Base-by-base conservation (phyloP, 2,888 invertebrate species). In the Lithophane semibrunnea region DNA sequence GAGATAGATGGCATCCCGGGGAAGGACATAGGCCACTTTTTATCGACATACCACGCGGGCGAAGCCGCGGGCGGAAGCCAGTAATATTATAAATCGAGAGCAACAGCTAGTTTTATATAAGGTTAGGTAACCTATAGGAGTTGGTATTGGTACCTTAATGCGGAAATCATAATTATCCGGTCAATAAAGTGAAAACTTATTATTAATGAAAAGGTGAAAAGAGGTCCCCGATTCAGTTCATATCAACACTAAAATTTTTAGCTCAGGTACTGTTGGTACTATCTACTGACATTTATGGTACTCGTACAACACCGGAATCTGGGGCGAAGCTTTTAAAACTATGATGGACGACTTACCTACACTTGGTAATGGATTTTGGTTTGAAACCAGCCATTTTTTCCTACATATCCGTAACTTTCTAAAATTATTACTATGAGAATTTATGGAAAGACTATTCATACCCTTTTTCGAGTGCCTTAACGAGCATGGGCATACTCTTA, bases 321-420 rank as follows among this genome's bases (percentile, higher is more conserved):
- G n/a, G 83, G 73, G 66, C 80, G 64, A 67, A 83, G 83, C 83
- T 78, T 67, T 83, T 78, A 80, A 29, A 82, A 70, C 70, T 54
- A 61, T 82, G 82, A 82, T 82, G 79, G 73, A 78, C 42, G 79
- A 78, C 61, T 73, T 81, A 78, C 63, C 42, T 71, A 70, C 77
- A 78, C 61, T 60, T 67, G 18, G 52, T 68, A 68, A 66, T 83
- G 79, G 63, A 49, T 73, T 81, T 81, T 58, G 13, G 49, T 71
- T 80, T 52, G 16, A 10, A 47, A 77, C n/a, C 37, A 63, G 58
- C 4, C 9, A 16, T 24, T 65, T 70, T 61, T 37, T 13, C 21
- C 29, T 54, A 65, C 44, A 66, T 66, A 73, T 66, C 52, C 18
- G 37, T 12, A n/a, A 61, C 66, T 73, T 78, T 56, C 29, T 44